phyloP scores from a whole-genome alignment of 2,797 vertebrate genomes.

The Hippopotamyrus pictus region DNA sequence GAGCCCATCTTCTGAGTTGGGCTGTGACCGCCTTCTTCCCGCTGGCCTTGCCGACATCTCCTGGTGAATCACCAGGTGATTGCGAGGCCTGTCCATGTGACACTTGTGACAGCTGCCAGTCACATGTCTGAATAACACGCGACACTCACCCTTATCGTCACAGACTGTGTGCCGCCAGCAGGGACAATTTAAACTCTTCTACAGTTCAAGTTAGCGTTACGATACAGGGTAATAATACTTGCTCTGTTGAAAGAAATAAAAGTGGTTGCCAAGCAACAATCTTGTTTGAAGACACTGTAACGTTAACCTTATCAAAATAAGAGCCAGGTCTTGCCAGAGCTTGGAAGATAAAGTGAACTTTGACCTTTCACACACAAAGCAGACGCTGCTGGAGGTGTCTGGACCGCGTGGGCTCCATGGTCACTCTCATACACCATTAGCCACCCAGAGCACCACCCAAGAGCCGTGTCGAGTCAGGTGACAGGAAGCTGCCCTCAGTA shows the following conservation, averaged over 20 bases:
- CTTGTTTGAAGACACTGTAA: conserved; percentile 4
- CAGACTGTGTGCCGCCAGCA: neutral
- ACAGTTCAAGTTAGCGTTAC: neutral
- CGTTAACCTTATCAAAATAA: conserved; percentile 1
- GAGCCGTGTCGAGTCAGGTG: neutral
- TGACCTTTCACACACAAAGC: neutral
- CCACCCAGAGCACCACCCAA: no score
- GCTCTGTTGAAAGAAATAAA: conserved; percentile 8
- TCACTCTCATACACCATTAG: neutral
- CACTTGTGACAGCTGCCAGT: neutral
- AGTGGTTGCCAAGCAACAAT: conserved; percentile 22
- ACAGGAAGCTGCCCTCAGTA: neutral
- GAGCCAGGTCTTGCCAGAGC: neutral
- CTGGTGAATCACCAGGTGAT: neutral
- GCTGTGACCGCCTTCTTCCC: neutral
- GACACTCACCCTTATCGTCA: neutral
- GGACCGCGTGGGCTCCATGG: neutral
- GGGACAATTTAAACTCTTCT: neutral
- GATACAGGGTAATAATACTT: conserved; percentile 8
- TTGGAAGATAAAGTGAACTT: neutral
- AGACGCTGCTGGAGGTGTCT: neutral
- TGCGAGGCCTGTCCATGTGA: neutral
- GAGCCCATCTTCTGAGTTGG: neutral
- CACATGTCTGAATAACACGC: neutral
- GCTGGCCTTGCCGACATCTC: neutral